Evolutionary conservation across 2,113 vertebrate species (phyloP).

Genomic region (Beaufortia kweichowensis): DNA sequence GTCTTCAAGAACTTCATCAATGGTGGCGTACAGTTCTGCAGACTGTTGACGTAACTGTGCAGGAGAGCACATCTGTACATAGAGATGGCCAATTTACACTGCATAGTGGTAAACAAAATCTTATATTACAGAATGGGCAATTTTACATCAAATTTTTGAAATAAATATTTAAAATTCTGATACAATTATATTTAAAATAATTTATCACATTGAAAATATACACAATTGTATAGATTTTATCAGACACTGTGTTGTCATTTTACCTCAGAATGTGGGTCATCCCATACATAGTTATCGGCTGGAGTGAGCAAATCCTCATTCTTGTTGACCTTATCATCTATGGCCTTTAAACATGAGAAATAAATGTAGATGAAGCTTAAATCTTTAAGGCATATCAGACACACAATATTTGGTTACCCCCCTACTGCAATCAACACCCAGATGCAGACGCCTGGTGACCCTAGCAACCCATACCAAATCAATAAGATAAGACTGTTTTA

Average conservation of each 20-base stretch:
- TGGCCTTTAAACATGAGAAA: conserved; percentile 63
- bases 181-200: no score
- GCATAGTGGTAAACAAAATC: no score
- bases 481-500: no score
- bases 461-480: no score
- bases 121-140: no score
- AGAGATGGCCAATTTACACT: conserved; percentile 54
- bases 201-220: no score
- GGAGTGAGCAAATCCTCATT: conserved; percentile 55
- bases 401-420: no score
- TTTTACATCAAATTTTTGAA: no score
- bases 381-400: background rate
- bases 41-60: conserved; percentile 89
- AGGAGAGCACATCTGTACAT: conserved; percentile 85
- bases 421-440: no score
- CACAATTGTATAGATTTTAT: background rate
- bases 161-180: no score
- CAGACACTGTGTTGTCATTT: background rate
- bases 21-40: conserved; percentile 88
- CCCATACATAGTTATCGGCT: conserved; percentile 54
- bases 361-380: conserved; percentile 17
- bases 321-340: conserved; percentile 83
- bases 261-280: conserved; percentile 83
- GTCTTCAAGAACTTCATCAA: conserved; percentile 88
- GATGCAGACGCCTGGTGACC: no score